phyloP scores from a whole-genome alignment of 2,113 vertebrate genomes.

The Alethe diademata region DNA sequence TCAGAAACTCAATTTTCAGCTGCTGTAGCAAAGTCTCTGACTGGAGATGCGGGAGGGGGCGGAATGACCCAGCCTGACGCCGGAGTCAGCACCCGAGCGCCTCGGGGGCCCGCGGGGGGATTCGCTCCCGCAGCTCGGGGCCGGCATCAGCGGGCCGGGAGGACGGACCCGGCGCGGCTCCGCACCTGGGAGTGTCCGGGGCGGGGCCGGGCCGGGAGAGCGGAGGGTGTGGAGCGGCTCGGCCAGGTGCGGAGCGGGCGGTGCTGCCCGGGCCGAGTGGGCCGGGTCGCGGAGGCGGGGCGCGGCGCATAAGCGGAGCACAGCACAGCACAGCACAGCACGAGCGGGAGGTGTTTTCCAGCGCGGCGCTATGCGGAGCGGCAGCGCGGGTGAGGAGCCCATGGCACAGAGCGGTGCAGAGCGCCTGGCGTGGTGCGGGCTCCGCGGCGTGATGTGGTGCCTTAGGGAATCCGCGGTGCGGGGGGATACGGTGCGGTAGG shows the following conservation, averaged over 20 bases:
- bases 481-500: background rate
- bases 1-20: background rate
- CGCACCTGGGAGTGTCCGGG: background rate
- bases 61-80: accelerated
- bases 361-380: background rate
- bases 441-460: background rate
- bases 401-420: background rate
- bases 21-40: background rate
- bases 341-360: background rate
- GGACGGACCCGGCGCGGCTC: accelerated
- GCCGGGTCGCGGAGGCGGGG: background rate
- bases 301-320: background rate
- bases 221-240: background rate
- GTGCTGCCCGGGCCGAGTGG: background rate
- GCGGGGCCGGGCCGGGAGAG: too few species aligned
- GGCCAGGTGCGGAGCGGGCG: background rate
- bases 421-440: background rate
- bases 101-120: too few species aligned
- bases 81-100: background rate
- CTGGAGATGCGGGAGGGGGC: background rate
- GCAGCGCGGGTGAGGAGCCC: background rate
- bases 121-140: background rate
- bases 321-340: accelerated
- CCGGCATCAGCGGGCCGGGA: background rate
- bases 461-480: background rate